These are phyloP conservation scores for Pseudorasbora parva DNA, from an alignment of 2,113 vertebrate species.

Conservation along the genomic window DNA sequence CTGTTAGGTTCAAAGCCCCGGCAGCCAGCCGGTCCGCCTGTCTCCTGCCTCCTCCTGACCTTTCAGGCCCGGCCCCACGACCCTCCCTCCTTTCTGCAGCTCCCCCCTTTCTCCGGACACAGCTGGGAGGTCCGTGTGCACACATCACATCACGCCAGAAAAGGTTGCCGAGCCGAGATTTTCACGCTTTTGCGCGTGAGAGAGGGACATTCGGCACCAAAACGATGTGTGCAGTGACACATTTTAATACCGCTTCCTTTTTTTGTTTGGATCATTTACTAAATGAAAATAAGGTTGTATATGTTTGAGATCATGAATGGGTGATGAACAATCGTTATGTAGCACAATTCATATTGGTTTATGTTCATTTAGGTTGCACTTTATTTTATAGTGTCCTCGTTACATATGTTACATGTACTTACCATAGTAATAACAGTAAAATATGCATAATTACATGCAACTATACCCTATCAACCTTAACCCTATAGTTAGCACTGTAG, in stretches of 20 bases:
- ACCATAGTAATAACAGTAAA: too few species aligned
- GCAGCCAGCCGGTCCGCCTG: constrained; percentile 80
- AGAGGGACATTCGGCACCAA: constrained; percentile 74
- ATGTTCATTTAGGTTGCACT: too few species aligned
- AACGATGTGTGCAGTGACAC: constrained; percentile 51
- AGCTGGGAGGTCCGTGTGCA: constrained; percentile 70
- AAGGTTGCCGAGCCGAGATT: constrained; percentile 68
- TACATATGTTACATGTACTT: too few species aligned
- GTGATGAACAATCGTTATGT: neutral
- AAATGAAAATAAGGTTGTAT: neutral
- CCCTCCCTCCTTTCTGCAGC: constrained; percentile 58
- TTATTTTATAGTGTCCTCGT: too few species aligned
- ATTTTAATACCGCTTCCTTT: neutral
- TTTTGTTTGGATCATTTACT: neutral
- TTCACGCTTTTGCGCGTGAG: constrained; percentile 72
- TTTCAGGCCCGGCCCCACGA: constrained; percentile 78
- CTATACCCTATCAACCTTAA: too few species aligned
- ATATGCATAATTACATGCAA: too few species aligned
- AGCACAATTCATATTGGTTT: neutral
- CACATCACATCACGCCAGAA: constrained; percentile 74
- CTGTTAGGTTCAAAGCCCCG: constrained; percentile 91
- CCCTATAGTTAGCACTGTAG: too few species aligned
- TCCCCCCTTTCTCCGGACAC: constrained; percentile 72
- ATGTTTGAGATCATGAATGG: neutral
- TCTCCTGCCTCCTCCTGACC: constrained; percentile 84